phyloP scores from a whole-genome alignment of 64 coral and sea anemone species.

The Trachythela sp. region DNA sequence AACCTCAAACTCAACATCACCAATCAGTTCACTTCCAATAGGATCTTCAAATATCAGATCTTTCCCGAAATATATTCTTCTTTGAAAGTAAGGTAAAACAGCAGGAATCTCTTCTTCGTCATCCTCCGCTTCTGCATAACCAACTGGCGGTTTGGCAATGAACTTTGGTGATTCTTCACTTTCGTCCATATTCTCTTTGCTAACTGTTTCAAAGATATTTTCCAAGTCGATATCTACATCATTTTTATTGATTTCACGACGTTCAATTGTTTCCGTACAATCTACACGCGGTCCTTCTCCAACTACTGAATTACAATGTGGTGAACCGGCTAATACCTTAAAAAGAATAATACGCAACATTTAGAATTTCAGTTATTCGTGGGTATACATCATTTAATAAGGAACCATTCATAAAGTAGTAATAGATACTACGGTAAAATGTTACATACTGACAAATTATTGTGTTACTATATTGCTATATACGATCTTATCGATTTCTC shows the following conservation, averaged over 20 bases:
- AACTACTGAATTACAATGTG: neutral
- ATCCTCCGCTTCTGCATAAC: neutral
- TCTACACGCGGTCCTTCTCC: neutral
- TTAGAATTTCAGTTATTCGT: no score
- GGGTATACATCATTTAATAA: neutral
- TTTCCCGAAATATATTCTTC: neutral
- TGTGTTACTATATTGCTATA: no score
- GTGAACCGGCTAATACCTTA: neutral
- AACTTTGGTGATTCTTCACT: neutral
- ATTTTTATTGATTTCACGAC: neutral
- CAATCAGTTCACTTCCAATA: conserved; percentile 7
- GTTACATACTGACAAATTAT: no score
- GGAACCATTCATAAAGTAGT: no score
- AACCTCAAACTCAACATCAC: neutral
- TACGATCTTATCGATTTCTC: no score
- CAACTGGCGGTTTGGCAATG: neutral
- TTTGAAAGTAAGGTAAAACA: neutral
- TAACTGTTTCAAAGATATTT: neutral
- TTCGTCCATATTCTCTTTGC: neutral
- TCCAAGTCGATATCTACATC: neutral
- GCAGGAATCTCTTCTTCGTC: neutral
- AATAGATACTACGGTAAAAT: no score
- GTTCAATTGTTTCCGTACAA: neutral
- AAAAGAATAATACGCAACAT: neutral
- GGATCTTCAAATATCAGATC: conserved; percentile 15